Evolutionary conservation across 1,140 invertebrate genomes (phyloP).

Genomic region (Drosophila biarmipes): DNA sequence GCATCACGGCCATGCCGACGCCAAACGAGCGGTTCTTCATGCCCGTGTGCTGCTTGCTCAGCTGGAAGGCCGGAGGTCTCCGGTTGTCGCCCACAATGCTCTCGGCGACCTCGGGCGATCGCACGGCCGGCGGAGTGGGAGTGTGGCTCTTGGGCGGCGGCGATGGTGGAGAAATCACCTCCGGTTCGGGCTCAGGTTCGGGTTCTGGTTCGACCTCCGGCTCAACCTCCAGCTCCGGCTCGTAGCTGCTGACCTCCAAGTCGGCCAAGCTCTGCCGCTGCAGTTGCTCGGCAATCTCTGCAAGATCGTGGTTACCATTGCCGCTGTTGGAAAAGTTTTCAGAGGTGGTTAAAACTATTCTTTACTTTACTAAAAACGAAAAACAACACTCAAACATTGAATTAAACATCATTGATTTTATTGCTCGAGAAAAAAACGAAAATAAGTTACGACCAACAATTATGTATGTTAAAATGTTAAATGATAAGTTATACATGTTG

Average conservation of each 20-base stretch:
- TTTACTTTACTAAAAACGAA: conserved; percentile 3
- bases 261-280: conserved; percentile 26
- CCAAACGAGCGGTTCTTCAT: conserved; percentile 83
- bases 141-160: conserved; percentile 52
- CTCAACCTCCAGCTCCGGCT: conserved; percentile 47
- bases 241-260: conserved; percentile 20
- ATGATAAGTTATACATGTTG: conserved; percentile 56
- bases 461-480: conserved; percentile 56
- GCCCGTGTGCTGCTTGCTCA: conserved; percentile 83
- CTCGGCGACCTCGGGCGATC: conserved; percentile 60
- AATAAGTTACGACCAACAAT: conserved; percentile 58
- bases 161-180: conserved; percentile 48
- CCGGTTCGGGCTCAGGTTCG: conserved; percentile 40
- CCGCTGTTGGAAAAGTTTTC: conserved; percentile 50
- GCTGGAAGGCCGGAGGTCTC: conserved; percentile 63
- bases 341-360: conserved; percentile 19
- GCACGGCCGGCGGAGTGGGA: conserved; percentile 59
- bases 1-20: conserved; percentile 80
- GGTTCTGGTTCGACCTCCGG: conserved; percentile 35
- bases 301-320: conserved; percentile 49
- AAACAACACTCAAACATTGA: not conserved
- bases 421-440: conserved; percentile 67
- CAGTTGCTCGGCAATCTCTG: conserved; percentile 54
- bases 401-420: conserved; percentile 50
- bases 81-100: conserved; percentile 73